These are phyloP conservation scores for Sebastes taczanowskii DNA, from an alignment of 2,797 vertebrate species.

Conservation along the genomic window DNA sequence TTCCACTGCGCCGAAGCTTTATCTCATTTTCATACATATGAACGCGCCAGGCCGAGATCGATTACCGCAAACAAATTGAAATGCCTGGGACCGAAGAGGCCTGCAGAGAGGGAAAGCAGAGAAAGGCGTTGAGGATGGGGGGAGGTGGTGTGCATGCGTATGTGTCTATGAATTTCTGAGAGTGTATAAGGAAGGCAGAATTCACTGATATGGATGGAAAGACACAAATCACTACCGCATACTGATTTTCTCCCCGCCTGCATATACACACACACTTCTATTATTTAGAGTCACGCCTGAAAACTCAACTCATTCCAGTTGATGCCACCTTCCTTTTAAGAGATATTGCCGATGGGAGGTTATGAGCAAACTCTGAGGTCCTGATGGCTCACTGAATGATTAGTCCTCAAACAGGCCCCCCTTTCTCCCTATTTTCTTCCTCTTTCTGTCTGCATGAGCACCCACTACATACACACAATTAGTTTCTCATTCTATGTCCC, in stretches of 20 bases:
- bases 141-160: slow-evolving; percentile 35
- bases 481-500: slow-evolving; percentile 35
- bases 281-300: slow-evolving; percentile 73
- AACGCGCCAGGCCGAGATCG: slow-evolving; percentile 71
- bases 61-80: slow-evolving; percentile 84
- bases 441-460: slow-evolving; percentile 35
- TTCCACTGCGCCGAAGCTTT: slow-evolving; percentile 73
- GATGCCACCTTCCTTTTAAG: slow-evolving; percentile 48
- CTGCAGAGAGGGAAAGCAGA: slow-evolving; percentile 55
- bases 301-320: slow-evolving; percentile 61
- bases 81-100: slow-evolving; percentile 67
- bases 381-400: slow-evolving; percentile 50
- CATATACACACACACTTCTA: slow-evolving; percentile 47
- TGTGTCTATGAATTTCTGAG: slow-evolving; percentile 71
- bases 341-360: slow-evolving; percentile 52
- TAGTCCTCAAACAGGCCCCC: slow-evolving; percentile 50
- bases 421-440: slow-evolving; percentile 25
- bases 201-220: slow-evolving; percentile 72
- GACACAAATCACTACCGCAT: slow-evolving; percentile 72
- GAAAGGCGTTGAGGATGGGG: slow-evolving; percentile 34
- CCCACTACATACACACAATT: slow-evolving; percentile 48
- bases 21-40: slow-evolving; percentile 83
- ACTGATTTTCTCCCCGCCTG: slow-evolving; percentile 57
- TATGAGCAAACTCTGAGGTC: slow-evolving; percentile 52
- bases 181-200: slow-evolving; percentile 68